phyloP scores from a whole-genome alignment of 1,140 invertebrate species.

The Drosophila miranda region DNA sequence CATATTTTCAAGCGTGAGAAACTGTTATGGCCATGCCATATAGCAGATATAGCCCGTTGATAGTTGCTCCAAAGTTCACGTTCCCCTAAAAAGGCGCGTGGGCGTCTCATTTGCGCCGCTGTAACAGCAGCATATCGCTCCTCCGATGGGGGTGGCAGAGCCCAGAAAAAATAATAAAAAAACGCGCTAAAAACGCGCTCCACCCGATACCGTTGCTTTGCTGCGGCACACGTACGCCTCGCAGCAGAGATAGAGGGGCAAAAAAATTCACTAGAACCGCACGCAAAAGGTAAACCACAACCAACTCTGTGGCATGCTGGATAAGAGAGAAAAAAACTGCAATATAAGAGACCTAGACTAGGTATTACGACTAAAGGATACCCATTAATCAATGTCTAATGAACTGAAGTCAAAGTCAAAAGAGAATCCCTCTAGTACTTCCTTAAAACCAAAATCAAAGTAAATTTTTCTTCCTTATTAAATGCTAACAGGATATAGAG shows the following conservation, averaged over 20 bases:
- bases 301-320: constrained; percentile 17
- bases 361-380: too few relatives aligned
- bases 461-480: too few relatives aligned
- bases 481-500: too few relatives aligned
- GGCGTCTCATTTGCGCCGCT: constrained; percentile 35
- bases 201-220: too few relatives aligned
- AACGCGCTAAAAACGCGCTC: constrained; percentile 25
- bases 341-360: background rate
- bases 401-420: too few relatives aligned
- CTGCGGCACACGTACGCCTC: constrained; percentile 17
- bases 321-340: constrained; percentile 27
- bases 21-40: constrained; percentile 59
- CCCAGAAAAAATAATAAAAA: constrained; percentile 21
- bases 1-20: constrained; percentile 78
- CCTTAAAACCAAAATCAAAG: too few relatives aligned
- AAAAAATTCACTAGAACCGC: constrained; percentile 47
- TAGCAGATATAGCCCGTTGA: constrained; percentile 38
- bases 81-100: constrained; percentile 49
- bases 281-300: constrained; percentile 35
- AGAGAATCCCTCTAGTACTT: too few relatives aligned
- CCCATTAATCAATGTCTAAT: too few relatives aligned
- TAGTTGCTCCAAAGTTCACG: constrained; percentile 63
- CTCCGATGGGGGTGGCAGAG: constrained; percentile 34
- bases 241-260: constrained; percentile 16
- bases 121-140: constrained; percentile 51